phyloP scores from a whole-genome alignment of 2,888 invertebrate species.

The Zygaena filipendulae region DNA sequence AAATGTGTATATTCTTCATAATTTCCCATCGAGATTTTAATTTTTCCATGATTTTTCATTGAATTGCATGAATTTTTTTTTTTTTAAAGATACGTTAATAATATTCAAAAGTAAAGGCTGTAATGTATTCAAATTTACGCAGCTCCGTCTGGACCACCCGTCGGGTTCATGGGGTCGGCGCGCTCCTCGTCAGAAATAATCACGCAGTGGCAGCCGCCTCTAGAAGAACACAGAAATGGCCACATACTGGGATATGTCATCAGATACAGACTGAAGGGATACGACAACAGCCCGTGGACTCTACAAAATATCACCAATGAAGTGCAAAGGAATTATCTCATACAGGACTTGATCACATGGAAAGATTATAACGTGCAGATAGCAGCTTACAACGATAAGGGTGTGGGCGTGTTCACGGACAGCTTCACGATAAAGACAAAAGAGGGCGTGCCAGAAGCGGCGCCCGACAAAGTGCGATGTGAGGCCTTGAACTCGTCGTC shows the following conservation, averaged over 20 bases:
- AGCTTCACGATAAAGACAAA: slow-evolving; percentile 94
- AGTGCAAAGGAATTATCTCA: slow-evolving; percentile 89
- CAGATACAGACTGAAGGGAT: slow-evolving; percentile 90
- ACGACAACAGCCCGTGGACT: slow-evolving; percentile 93
- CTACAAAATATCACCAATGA: slow-evolving; percentile 93
- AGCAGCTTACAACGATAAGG: slow-evolving; percentile 97
- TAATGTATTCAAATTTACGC: too few species aligned
- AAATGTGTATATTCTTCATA: too few species aligned
- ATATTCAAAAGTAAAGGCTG: too few species aligned
- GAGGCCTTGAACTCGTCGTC: slow-evolving; percentile 89
- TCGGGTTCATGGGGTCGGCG: slow-evolving; percentile 94
- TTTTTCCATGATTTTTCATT: neutral
- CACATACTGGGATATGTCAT: slow-evolving; percentile 94
- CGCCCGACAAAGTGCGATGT: slow-evolving; percentile 85
- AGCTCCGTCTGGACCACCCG: slow-evolving; percentile 97
- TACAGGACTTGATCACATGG: slow-evolving; percentile 95
- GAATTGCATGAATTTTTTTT: slow-evolving; percentile 4
- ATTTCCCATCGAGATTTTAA: too few species aligned
- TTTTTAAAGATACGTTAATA: slow-evolving; percentile 1
- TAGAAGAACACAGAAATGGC: slow-evolving; percentile 95
- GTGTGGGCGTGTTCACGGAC: slow-evolving; percentile 92
- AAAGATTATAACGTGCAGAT: slow-evolving; percentile 97
- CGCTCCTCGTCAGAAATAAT: slow-evolving; percentile 95
- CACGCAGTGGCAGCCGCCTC: slow-evolving; percentile 96
- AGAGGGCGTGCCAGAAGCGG: slow-evolving; percentile 94